Evolutionary conservation across 2,797 vertebrate genomes (phyloP).

Genomic region (Chiloscyllium punctatum): DNA sequence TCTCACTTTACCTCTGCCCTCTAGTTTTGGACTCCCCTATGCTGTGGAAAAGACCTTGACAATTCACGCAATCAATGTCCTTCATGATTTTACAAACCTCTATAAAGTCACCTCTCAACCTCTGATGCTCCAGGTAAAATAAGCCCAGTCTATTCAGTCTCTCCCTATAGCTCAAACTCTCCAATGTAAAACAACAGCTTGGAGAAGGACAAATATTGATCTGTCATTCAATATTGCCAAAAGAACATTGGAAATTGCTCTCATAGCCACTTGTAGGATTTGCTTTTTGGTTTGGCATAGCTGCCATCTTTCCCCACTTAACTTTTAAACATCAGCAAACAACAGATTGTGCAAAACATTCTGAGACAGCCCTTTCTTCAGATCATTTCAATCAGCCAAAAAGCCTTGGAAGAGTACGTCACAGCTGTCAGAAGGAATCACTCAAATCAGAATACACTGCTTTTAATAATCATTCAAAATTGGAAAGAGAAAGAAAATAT

Average conservation of each 20-base stretch:
- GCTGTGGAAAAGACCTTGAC: too few relatives aligned
- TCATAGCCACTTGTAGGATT: neutral
- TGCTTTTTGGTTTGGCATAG: neutral
- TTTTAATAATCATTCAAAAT: slow-evolving; percentile 6
- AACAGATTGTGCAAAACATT: neutral
- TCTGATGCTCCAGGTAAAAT: too few relatives aligned
- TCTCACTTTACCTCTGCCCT: too few relatives aligned
- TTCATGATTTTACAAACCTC: too few relatives aligned
- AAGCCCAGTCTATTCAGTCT: too few relatives aligned
- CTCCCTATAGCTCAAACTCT: too few relatives aligned
- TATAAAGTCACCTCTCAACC: too few relatives aligned
- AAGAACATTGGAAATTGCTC: neutral
- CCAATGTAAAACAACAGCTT: neutral
- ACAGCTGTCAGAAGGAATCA: neutral
- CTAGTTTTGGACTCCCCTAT: too few relatives aligned
- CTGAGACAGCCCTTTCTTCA: neutral
- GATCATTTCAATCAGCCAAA: neutral
- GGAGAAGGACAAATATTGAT: neutral
- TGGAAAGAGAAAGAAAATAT: neutral
- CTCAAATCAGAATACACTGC: neutral
- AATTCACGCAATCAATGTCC: too few relatives aligned
- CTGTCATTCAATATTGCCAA: neutral
- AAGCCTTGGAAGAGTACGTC: neutral
- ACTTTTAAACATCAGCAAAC: neutral
- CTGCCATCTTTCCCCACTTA: neutral